These are phyloP conservation scores for Microcebus lehilahytsara DNA, from an alignment of 2,113 vertebrate species.

Conservation along the genomic window DNA sequence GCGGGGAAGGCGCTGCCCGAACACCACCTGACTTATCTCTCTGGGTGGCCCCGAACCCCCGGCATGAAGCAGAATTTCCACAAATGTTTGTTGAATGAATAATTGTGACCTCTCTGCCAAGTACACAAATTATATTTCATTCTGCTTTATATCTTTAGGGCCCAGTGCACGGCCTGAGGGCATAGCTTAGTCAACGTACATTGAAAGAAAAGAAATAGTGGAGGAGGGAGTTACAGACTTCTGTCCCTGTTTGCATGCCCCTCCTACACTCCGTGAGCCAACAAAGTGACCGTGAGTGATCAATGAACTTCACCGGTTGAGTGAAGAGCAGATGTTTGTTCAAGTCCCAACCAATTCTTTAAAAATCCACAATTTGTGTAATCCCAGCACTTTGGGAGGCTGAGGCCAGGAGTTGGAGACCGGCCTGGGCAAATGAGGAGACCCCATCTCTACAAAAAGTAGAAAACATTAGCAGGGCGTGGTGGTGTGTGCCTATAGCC, in stretches of 20 bases:
- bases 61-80: neutral
- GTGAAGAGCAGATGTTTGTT: neutral
- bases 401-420: neutral
- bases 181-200: neutral
- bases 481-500: too few relatives aligned
- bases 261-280: too few relatives aligned
- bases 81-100: neutral
- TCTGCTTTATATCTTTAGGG: neutral
- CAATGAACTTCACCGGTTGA: neutral
- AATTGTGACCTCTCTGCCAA: neutral
- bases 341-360: neutral
- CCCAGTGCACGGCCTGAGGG: neutral
- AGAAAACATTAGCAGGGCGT: too few relatives aligned
- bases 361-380: neutral
- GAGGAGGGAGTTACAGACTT: neutral
- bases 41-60: neutral
- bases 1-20: rapidly evolving
- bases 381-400: neutral
- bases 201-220: neutral
- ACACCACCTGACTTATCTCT: rapidly evolving
- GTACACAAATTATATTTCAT: neutral
- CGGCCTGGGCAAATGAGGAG: neutral
- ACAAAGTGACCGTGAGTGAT: rapidly evolving
- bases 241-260: rapidly evolving
- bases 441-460: neutral